phyloP scores from a whole-genome alignment of 2,888 invertebrate species.

The Ommatoiulus sabulosus region DNA sequence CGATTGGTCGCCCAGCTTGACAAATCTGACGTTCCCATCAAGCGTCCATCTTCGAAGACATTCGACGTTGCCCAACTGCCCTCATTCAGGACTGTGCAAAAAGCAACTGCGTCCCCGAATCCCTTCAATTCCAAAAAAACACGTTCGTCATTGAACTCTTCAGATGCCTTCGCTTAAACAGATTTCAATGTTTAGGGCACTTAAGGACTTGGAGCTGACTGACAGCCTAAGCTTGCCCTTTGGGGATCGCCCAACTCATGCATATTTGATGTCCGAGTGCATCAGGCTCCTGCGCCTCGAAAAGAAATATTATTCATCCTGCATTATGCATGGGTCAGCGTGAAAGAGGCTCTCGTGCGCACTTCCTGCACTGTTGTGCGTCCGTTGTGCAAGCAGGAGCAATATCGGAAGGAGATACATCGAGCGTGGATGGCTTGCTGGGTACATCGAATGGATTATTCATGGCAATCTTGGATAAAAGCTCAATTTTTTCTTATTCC shows the following conservation, averaged over 20 bases:
- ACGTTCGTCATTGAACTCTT: background rate
- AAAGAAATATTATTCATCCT: constrained; percentile 21
- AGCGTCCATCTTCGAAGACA: no score
- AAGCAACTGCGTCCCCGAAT: background rate
- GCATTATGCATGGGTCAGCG: constrained; percentile 39
- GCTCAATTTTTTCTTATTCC: background rate
- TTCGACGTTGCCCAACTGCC: no score
- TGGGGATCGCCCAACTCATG: background rate
- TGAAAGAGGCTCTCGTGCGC: constrained; percentile 1
- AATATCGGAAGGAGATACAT: background rate
- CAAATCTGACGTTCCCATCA: no score
- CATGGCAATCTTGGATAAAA: constrained; percentile 36
- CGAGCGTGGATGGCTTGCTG: background rate
- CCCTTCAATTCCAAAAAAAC: background rate
- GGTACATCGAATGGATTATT: constrained; percentile 29
- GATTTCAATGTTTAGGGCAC: constrained; percentile 40
- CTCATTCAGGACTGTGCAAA: background rate
- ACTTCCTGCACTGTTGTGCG: background rate
- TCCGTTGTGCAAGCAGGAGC: background rate
- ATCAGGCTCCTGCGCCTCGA: background rate
- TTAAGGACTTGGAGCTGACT: constrained; percentile 11
- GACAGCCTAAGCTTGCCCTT: constrained; percentile 30
- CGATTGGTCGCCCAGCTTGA: no score
- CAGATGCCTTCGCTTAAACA: constrained; percentile 21
- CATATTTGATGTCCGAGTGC: background rate